A percentile compares a stretch with the other conserved stretches of the same genome.
Conservation (phyloP, 2,113 vertebrate species). For the Sardina pilchardus region DNA sequence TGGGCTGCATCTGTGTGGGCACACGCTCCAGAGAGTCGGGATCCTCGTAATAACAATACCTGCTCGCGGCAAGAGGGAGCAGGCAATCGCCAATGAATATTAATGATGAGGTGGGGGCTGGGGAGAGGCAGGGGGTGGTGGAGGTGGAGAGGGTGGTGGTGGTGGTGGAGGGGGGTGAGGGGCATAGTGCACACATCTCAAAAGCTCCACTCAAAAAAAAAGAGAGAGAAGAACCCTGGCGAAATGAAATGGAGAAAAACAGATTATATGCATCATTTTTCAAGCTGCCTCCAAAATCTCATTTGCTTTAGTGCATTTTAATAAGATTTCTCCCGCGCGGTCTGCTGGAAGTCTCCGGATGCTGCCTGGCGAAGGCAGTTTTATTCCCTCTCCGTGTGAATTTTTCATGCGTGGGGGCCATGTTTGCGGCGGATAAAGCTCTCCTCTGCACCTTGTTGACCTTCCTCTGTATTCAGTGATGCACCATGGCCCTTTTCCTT, state of each 20-base stretch:
- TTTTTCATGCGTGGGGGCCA: slow-evolving; percentile 27
- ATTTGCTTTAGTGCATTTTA: slow-evolving; percentile 77
- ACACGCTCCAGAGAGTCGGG: slow-evolving; percentile 31
- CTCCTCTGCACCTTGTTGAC: slow-evolving; percentile 37
- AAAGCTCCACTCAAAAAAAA: slow-evolving; percentile 61
- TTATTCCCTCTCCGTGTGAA: slow-evolving; percentile 24
- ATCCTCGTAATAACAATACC: slow-evolving; percentile 52
- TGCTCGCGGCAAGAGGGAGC: slow-evolving; percentile 55
- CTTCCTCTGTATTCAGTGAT: slow-evolving; percentile 33
- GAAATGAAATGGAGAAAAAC: slow-evolving; percentile 70
- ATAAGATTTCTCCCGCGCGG: slow-evolving; percentile 55
- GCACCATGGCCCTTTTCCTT: slow-evolving; percentile 3
- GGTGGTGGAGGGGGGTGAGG: not conserved
- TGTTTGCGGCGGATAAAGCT: slow-evolving; percentile 33
- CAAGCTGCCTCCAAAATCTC: slow-evolving; percentile 73
- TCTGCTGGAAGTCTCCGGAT: slow-evolving; percentile 15
- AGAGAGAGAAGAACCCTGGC: slow-evolving; percentile 58
- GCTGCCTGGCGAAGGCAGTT: not conserved
- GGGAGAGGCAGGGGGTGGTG: slow-evolving; percentile 60
- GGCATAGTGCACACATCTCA: slow-evolving; percentile 32
- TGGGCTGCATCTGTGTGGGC: slow-evolving; percentile 27
- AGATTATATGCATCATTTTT: slow-evolving; percentile 77
- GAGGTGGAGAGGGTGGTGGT: slow-evolving; percentile 48
- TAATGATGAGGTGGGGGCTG: slow-evolving; percentile 64
- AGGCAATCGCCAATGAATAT: slow-evolving; percentile 72